These are phyloP conservation scores for Perithous albicinctus DNA, from an alignment of 2,888 invertebrate genomes.

Conservation along the genomic window DNA sequence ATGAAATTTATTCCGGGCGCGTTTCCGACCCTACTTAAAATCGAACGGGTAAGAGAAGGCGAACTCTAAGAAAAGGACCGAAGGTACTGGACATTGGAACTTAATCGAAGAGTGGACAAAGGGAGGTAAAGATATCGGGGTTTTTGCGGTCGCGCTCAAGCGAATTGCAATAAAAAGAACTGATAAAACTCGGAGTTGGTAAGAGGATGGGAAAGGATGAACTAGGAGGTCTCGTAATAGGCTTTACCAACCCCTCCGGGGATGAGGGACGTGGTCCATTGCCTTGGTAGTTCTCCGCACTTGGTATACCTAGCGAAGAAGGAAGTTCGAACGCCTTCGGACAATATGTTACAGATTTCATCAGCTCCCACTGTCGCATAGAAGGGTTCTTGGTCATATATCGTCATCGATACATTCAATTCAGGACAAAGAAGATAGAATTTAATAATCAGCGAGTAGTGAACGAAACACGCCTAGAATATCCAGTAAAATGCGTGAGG, in stretches of 20 bases:
- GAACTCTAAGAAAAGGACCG: conserved; percentile 5
- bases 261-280: conserved; percentile 14
- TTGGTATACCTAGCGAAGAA: conserved; percentile 13
- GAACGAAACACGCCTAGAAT: background rate
- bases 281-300: conserved; percentile 25
- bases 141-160: conserved; percentile 43
- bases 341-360: conserved; percentile 48
- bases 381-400: conserved; percentile 9
- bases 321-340: conserved; percentile 39
- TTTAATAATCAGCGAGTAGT: background rate
- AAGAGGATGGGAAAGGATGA: conserved; percentile 29
- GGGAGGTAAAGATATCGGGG: conserved; percentile 15
- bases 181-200: conserved; percentile 53
- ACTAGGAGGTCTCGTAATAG: conserved; percentile 40
- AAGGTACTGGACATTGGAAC: conserved; percentile 49
- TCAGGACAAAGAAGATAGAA: conserved; percentile 11
- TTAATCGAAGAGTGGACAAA: conserved; percentile 71
- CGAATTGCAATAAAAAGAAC: conserved; percentile 66
- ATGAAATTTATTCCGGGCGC: conserved; percentile 74
- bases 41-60: background rate
- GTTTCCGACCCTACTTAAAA: conserved; percentile 72
- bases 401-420: background rate
- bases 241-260: conserved; percentile 37
- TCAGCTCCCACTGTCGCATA: conserved; percentile 32
- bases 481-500: background rate